Conservation (phyloP, 2,888 invertebrate species). For the Acrobasis repandana region DNA sequence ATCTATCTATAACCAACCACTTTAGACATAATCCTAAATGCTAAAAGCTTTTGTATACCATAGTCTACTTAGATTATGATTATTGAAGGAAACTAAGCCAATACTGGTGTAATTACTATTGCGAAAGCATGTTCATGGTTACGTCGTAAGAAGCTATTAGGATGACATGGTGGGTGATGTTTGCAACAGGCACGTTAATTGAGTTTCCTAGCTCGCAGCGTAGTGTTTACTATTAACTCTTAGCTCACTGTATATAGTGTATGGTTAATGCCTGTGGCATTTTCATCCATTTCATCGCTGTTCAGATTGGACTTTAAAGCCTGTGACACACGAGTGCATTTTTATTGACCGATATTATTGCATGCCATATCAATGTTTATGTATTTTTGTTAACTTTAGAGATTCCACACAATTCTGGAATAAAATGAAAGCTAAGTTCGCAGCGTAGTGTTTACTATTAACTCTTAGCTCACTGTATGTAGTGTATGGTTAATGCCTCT, state of each 20-base stretch:
- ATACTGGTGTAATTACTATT: constrained; percentile 19
- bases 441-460: constrained; percentile 39
- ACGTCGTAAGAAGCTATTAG: constrained; percentile 27
- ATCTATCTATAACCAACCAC: no score
- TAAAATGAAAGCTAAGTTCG: no score
- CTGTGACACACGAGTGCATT: no score
- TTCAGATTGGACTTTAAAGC: neutral
- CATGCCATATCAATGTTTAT: no score
- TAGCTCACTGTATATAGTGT: neutral
- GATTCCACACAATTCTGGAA: no score
- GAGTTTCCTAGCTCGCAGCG: constrained; percentile 50
- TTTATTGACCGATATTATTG: no score
- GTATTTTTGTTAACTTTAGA: no score
- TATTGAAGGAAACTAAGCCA: no score
- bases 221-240: constrained; percentile 35
- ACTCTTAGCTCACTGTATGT: neutral
- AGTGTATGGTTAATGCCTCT: neutral
- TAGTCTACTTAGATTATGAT: no score
- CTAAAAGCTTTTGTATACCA: no score
- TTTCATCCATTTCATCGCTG: neutral
- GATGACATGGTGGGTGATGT: constrained; percentile 34
- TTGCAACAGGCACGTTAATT: constrained; percentile 50
- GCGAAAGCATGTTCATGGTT: constrained; percentile 21
- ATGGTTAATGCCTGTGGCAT: neutral
- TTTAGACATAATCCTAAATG: no score